Base-by-base conservation (phyloP, 2,113 vertebrate genomes). In the Argyrosomus japonicus region DNA sequence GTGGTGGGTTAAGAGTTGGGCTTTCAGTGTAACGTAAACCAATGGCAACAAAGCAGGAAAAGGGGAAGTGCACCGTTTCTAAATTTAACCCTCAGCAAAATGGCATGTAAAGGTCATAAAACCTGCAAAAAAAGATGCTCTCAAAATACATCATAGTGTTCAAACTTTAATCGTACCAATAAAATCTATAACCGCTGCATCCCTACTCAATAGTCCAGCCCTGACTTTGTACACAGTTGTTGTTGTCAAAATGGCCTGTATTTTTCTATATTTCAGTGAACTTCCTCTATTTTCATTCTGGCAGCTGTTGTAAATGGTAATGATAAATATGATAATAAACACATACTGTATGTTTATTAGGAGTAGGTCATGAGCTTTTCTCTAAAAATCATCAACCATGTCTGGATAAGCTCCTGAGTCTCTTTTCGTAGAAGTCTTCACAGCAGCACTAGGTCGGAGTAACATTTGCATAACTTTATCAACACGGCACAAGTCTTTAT, bases 211-310 rank as follows among this genome's bases (percentile, higher is more conserved):
- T 8, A 40, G 36, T 9, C 36, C 36, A 40, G 36, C 36, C 36
- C 36, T 40, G 36, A 40, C 36, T 40, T 40, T 40, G 36, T 40
- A 40, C 36, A 40, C 36, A 40, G 36, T 32, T 32, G 4, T 32
- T 32, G 4, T 32, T 27, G 25, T 27, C 2, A 5, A 32, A 32
- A 32, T 40, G 7, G 36, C 68, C 23, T 12, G 10, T 14, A n/a
- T 61, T 60, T 60, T 60, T 36, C 29, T 13, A 23, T 0, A 1
- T 64, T 71, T 79, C 6, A 13, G 13, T 47, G 8, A 63, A 47
- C 58, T 54, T 63, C 54, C 43, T 61, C 12, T 69, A 27, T 62
- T 61, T 53, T 43, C 6, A 47, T 6, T 71, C 57, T 79, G 48
- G 5, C 57, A 70, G 21, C n/a, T 61, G 51, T 50, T 68, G 11